Conservation (phyloP, 2,113 vertebrate species). For the Lasiurus borealis region DNA sequence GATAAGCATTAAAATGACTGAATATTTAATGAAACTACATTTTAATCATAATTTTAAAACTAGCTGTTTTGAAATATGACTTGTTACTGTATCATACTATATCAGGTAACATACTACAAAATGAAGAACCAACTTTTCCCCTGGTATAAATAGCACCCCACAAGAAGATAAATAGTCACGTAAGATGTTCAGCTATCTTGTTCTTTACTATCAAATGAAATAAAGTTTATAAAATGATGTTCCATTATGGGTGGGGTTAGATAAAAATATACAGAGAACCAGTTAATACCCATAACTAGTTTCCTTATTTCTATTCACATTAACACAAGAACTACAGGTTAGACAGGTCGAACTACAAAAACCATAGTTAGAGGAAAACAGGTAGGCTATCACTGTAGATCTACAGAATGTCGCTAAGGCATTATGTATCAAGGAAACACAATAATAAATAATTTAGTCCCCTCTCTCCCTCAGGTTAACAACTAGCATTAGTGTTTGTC, state of each 20-base stretch:
- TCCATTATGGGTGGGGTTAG: constrained; percentile 3
- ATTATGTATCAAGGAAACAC: constrained; percentile 49
- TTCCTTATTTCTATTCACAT: constrained; percentile 73
- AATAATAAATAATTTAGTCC: constrained; percentile 29
- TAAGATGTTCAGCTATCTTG: constrained; percentile 26
- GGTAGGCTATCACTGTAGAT: not conserved
- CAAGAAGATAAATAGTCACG: constrained; percentile 8
- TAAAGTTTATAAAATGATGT: constrained; percentile 57
- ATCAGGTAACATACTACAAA: constrained; percentile 48
- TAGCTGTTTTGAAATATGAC: constrained; percentile 41
- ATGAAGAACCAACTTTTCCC: constrained; percentile 45
- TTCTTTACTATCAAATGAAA: constrained; percentile 49
- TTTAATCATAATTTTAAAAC: constrained; percentile 39
- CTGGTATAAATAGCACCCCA: not conserved
- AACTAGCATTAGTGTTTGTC: constrained; percentile 30
- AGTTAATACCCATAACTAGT: constrained; percentile 67
- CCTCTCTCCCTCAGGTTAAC: not conserved
- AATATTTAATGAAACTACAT: constrained; percentile 23
- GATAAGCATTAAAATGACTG: not conserved
- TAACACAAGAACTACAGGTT: constrained; percentile 76
- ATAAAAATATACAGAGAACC: constrained; percentile 59
- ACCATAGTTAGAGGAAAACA: constrained; percentile 67
- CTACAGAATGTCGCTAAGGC: constrained; percentile 28
- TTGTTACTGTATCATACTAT: not conserved
- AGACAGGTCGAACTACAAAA: constrained; percentile 68